A percentile compares a stretch with the other conserved stretches of the same genome.
These are phyloP conservation scores for Arctocebus calabarensis DNA, from an alignment of 2,797 vertebrate genomes.

Conservation along the genomic window DNA sequence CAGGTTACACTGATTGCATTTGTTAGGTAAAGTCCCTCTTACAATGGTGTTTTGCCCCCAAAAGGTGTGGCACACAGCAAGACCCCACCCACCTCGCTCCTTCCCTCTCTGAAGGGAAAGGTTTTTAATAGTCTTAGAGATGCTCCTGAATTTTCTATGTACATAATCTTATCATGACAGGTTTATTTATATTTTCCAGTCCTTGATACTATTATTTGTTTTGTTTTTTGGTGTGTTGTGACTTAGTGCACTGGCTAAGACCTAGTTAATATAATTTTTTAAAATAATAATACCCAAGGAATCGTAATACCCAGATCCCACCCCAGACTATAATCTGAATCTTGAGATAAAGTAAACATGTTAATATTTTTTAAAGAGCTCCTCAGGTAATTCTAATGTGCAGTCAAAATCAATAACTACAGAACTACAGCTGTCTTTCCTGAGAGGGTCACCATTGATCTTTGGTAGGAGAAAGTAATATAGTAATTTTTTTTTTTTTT, in stretches of 20 bases:
- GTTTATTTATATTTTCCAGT: conserved; percentile 25
- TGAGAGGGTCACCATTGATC: neutral
- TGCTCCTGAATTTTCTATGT: neutral
- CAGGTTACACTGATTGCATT: too few relatives aligned
- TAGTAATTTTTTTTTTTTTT: neutral
- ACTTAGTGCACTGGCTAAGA: neutral
- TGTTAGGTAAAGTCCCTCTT: too few relatives aligned
- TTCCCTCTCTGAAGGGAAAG: too few relatives aligned
- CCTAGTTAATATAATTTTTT: neutral
- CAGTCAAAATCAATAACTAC: neutral
- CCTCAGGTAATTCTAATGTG: neutral
- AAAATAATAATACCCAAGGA: too few relatives aligned
- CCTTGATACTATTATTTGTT: neutral
- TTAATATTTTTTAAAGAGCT: neutral
- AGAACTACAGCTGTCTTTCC: neutral
- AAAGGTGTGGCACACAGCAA: too few relatives aligned
- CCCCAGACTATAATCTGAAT: neutral
- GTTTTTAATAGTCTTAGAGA: neutral
- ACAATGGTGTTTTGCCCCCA: too few relatives aligned
- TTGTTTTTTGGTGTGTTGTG: neutral
- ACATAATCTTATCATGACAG: neutral
- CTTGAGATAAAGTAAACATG: neutral
- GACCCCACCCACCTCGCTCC: too few relatives aligned
- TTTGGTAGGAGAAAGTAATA: neutral
- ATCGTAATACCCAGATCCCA: neutral